These are phyloP conservation scores for Coleophora deauratella DNA, from an alignment of 2,888 invertebrate genomes.

Conservation along the genomic window DNA sequence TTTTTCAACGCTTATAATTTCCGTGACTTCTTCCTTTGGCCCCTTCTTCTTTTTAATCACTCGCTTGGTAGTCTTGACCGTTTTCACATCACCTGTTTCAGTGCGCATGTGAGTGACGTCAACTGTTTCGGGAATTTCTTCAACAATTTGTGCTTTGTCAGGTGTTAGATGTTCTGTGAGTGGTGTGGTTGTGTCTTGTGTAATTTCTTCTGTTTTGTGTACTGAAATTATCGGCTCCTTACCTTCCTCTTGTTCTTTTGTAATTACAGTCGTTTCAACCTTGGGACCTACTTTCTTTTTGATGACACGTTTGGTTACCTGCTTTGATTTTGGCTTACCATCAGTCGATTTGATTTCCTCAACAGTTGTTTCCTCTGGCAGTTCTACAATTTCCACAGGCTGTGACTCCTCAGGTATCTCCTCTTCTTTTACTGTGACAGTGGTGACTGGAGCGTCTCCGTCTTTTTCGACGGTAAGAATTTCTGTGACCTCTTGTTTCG, in stretches of 20 bases:
- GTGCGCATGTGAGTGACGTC: conserved; percentile 17
- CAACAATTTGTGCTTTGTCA: conserved; percentile 11
- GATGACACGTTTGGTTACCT: conserved; percentile 36
- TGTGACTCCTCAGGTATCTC: conserved; percentile 20
- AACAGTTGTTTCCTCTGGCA: background rate
- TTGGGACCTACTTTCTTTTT: conserved; percentile 36
- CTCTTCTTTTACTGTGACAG: conserved; percentile 11
- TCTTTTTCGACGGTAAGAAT: conserved; percentile 14
- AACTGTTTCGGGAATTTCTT: conserved; percentile 12
- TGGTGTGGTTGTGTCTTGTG: conserved; percentile 14
- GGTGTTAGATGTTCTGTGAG: background rate
- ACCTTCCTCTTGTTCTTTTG: conserved; percentile 51
- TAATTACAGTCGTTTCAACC: conserved; percentile 34
- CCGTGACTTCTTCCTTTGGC: conserved; percentile 12
- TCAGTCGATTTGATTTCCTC: conserved; percentile 9
- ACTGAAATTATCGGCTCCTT: conserved; percentile 49
- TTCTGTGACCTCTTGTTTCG: conserved; percentile 15
- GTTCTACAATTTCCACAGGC: conserved; percentile 16
- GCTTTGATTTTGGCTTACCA: conserved; percentile 18
- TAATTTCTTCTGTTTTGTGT: conserved; percentile 37
- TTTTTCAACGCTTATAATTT: conserved; percentile 16
- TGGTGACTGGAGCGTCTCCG: conserved; percentile 20
- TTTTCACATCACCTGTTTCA: conserved; percentile 23
- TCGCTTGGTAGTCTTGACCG: conserved; percentile 27
- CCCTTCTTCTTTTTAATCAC: conserved; percentile 24